These are phyloP conservation scores for Brachymystax lenok DNA, from an alignment of 2,797 vertebrate genomes.

Conservation along the genomic window DNA sequence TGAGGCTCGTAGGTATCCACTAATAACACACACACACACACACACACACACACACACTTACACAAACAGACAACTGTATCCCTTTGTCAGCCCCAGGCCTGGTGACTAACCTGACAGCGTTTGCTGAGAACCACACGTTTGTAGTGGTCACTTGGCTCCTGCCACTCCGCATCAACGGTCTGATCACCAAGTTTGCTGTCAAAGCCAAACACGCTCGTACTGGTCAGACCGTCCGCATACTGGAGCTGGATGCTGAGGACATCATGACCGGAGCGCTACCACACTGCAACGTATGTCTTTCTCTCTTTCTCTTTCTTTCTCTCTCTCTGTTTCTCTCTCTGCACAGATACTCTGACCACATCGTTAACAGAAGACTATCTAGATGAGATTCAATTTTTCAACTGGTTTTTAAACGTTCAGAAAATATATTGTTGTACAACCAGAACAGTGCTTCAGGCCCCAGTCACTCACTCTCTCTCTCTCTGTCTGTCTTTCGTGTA, in stretches of 20 bases:
- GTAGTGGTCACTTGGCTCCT: conserved; percentile 94
- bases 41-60: not conserved
- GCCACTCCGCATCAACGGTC: conserved; percentile 91
- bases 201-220: conserved; percentile 90
- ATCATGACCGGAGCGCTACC: conserved; percentile 88
- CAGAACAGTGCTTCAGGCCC: not conserved
- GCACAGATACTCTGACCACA: too few relatives aligned
- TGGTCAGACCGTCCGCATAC: conserved; percentile 80
- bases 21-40: not conserved
- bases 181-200: conserved; percentile 94
- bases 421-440: not conserved
- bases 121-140: conserved; percentile 85
- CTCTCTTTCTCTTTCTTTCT: not conserved
- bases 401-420: not conserved
- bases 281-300: conserved; percentile 89
- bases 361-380: too few relatives aligned
- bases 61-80: not conserved
- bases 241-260: conserved; percentile 89
- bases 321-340: conserved; percentile 13
- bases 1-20: conserved; percentile 86
- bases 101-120: conserved; percentile 93
- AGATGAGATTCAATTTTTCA: too few relatives aligned
- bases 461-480: too few relatives aligned
- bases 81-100: conserved; percentile 85
- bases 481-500: not conserved